These are phyloP conservation scores for Amphipoea oculea DNA, from an alignment of 2,888 invertebrate genomes.

Conservation along the genomic window DNA sequence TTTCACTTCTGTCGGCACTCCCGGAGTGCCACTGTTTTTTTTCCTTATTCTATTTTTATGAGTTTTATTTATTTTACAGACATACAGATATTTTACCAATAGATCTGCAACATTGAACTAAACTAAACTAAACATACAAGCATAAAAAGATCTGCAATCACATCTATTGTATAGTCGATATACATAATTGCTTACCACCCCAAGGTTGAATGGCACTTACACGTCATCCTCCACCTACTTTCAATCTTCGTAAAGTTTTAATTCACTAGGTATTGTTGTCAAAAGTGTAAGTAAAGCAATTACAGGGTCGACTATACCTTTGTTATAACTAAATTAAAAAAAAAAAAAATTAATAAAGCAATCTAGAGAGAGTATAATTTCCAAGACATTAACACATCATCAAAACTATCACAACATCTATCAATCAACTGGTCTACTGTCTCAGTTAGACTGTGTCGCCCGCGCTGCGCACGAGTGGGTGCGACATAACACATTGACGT, in stretches of 20 bases:
- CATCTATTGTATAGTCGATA: background rate
- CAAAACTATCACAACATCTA: background rate
- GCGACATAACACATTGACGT: conserved; percentile 63
- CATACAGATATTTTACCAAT: background rate
- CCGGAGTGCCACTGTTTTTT: no score
- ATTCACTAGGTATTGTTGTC: no score
- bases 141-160: background rate
- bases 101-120: background rate
- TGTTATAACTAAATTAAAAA: background rate
- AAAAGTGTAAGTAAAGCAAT: background rate
- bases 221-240: background rate
- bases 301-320: background rate
- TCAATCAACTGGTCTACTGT: conserved; percentile 30
- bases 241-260: background rate
- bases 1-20: no score
- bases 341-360: no score
- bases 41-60: no score
- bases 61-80: no score
- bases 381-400: background rate
- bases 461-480: conserved; percentile 61
- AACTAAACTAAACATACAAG: background rate
- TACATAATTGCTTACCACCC: background rate
- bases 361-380: background rate
- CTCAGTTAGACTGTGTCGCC: conserved; percentile 2
- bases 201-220: background rate